Evolutionary conservation across 1,140 invertebrate species (phyloP), one percentile per base, ranked within the genome.

Genomic region (Hylyphantes graminicola): DNA sequence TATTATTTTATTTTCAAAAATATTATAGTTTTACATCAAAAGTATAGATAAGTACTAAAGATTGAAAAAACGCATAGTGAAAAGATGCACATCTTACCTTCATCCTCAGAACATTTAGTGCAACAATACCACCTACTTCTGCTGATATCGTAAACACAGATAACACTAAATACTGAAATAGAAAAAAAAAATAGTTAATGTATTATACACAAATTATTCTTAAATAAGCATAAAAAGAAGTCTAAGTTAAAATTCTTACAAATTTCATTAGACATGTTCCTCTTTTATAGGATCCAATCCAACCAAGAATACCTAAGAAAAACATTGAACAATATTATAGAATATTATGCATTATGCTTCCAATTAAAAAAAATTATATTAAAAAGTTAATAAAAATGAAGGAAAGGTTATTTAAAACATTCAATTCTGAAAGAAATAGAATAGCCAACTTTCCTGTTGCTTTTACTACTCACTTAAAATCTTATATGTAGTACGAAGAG

Each of bases 121-220:
- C 87, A 17, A 91, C 86, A 53, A 91, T 88, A 12, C 90, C 90
- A 11, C 89, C 90, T 55, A 91, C 87, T 85, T 90, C 88, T 21
- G 88, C 87, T 6, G 88, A 85, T 35, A 91, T 88, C 19, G 88
- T 88, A 53, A 90, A 75, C 35, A 90, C 87, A 17, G 89, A 87
- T 72, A 89, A 78, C 13, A 88, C 86, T 63, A 90, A 86, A 81
- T 88, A 90, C 89, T 90, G 86, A 73, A 85, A 85, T 51, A 61
- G 13, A 59, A 35, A 75, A 54, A 64, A 70, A 13, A 10, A 35
- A 11, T 15, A 13, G 48, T 61, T 35, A 61, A 12, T 12, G 12
- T 21, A 75, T 54, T 53, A 13, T 17, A 70, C 6, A 68, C 11
- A 65, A 65, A 17, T 21, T 21, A 51, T 70, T 9, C 54, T 72